Base-by-base conservation (phyloP, 2,113 vertebrate genomes). In the Prunella himalayana region DNA sequence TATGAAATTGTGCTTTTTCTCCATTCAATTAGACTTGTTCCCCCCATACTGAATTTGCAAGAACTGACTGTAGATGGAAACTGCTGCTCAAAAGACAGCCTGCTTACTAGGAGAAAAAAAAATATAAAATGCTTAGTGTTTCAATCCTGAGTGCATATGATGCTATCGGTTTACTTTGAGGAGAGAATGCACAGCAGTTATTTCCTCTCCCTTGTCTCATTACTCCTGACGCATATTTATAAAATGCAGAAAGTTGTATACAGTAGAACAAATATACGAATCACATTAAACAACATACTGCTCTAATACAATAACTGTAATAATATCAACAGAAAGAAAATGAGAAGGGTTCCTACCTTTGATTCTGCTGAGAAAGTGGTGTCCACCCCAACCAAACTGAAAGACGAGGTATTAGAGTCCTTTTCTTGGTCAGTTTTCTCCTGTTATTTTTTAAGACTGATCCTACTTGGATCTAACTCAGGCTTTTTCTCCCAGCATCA, bases 391-490 rank as follows among this genome's bases (percentile, higher is more conserved):
- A 91, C 45, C 71, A 94, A 90, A 94, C 86, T 77, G 96, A 81
- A 92, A 97, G 93, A 60, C 71, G 82, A 88, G 88, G 77, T 96
- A 84, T 85, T 87, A 50, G 25, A 91, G 88, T 94, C 93, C 94
- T 91, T 94, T 94, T 78, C 90, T 31, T 17, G 15, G 49, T 35
- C 92, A 78, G 79, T 95, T 97, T 96, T 83, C 92, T 82, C 60
- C 94, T 70, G 86, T 91, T 98, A 83, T 98, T 97, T 97, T 66
- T 91, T 97, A 87, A 89, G 94, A 66, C 86, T 83, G 97, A 88
- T 97, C 91, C 96, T 94, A 97, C 97, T 98, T 98, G 96, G 87
- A 95, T 98, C 97, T 97, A 98, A 98, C 97, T 98, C 98, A 64
- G 96, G 96, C 91, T 98, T 97, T 97, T 96, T 90, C 97, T 96